Evolutionary conservation across 2,797 vertebrate genomes (phyloP), one percentile per base, ranked within the genome.

Genomic region (Scleropages formosus): DNA sequence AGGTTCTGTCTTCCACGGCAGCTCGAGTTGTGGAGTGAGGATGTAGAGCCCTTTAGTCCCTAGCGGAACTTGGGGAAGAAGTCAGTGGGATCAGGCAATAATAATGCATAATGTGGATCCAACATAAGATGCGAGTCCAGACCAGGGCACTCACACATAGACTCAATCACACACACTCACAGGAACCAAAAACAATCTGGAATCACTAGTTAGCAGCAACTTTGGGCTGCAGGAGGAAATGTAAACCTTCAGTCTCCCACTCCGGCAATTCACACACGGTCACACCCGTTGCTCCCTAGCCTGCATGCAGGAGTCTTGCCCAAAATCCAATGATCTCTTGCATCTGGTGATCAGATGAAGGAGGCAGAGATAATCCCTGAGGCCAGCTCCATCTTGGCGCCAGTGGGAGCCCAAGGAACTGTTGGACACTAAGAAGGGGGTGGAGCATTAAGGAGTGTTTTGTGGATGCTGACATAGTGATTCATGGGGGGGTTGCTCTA

Each of bases 311-410:
- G 63, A 49, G 66, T 31, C 46, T 6, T 20, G 3, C 67, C 22
- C 67, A 22, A 31, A 39, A 39, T 20, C 9, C 11, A 20, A 47
- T n/a, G 22, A 69, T 47, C 24, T 27, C 46, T 49, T 67, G 26
- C 47, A 69, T 47, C 20, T 26, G 44, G 51, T 69, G 69, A 69
- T 69, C 20, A 47, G 67, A 69, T 69, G 47, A 69, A 22, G 4
- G 47, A 13, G 24, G 10, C 67, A 20, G 44, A 69, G 49, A 69
- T 47, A 24, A 24, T 22, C 47, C 24, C 46, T 15, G 13, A 27
- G 12, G 67, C n/a, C 49, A 47, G 39, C 47, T 69, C 46, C 44
- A 46, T 51, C 39, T 69, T 39, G 67, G 22, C 24, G 51, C 20
- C 44, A 26, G 46, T 47, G 69, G 46, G 67, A 58, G 18, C 4